Base-by-base conservation (phyloP, 1,140 invertebrate genomes). In the Drosophila sechellia region DNA sequence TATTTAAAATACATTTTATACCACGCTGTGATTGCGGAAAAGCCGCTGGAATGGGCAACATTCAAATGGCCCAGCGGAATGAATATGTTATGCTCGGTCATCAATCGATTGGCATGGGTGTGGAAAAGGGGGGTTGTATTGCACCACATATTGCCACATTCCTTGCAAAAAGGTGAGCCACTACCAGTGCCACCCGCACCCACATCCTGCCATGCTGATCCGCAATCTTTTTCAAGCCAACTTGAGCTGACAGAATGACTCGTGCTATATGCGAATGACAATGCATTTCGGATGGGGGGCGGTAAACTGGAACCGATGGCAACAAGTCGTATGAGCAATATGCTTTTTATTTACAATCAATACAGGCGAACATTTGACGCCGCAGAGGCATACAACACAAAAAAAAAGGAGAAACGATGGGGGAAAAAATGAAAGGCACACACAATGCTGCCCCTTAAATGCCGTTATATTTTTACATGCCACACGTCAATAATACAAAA, bases 321-420 rank as follows among this genome's bases (percentile, higher is more conserved):
- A 81, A 81, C 74, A 81, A 83, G 79, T 81, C 79, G 79, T 79
- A 74, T 73, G 79, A 68, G 74, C 79, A 81, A 81, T 81, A 73
- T 83, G 60, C 68, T 54, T 61, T 78, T 79, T 81, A 81, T 81
- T 81, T 83, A 81, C 79, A 81, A 68, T 78, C 57, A 77, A 64
- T 57, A 57, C 78, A 49, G 59, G n/a, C 64, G 59, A 42, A 63
- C 54, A 68, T 61, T 34, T 61, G 34, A 42, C 37, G 39, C 53
- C n/a, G 6, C 10, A 46, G 2, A 20, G 31, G 31, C 20, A 15
- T 20, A 46, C 43, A 57, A 15, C n/a, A 46, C 43, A 57, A 58
- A 31, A 45, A 22, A 12, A 5, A 4, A 6, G 15, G n/a, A 13
- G 25, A 13, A 31, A 58, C 11, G 11, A 13, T 11, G 48, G 22